Conservation (phyloP, 2,113 vertebrate genomes). For the Gasterosteus aculeatus region DNA sequence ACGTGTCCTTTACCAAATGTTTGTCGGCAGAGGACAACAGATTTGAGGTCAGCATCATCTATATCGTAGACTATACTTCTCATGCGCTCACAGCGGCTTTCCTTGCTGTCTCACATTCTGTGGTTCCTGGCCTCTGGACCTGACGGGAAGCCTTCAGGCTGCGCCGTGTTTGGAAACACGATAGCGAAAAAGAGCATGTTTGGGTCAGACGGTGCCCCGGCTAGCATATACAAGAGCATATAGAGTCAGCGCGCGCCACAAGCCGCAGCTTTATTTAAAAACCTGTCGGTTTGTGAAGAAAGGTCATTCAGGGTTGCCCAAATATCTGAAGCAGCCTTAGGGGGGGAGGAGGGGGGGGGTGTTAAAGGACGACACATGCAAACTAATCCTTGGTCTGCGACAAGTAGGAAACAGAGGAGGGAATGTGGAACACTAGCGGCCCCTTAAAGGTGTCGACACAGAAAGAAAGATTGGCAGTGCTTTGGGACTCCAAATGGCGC, state of each 20-base stretch:
- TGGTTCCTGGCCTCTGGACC: constrained; percentile 6
- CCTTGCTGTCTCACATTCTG: constrained; percentile 27
- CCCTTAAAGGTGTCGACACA: constrained; percentile 17
- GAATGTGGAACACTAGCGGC: constrained; percentile 35
- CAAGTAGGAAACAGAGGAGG: constrained; percentile 19
- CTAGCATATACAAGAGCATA: constrained; percentile 50
- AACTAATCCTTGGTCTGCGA: constrained; percentile 10
- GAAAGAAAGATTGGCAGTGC: constrained; percentile 23
- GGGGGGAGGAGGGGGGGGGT: constrained; percentile 37
- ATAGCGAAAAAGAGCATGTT: constrained; percentile 30
- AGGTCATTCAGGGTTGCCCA: constrained; percentile 59
- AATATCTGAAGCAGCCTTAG: constrained; percentile 40
- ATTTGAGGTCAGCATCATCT: constrained; percentile 6
- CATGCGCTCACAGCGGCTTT: constrained; percentile 29
- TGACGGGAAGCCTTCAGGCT: constrained; percentile 14
- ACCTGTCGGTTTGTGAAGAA: constrained; percentile 37
- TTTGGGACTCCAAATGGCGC: constrained; percentile 42
- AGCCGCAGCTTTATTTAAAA: constrained; percentile 69
- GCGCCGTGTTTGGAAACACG: constrained; percentile 54
- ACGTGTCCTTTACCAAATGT: background rate
- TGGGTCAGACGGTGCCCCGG: constrained; percentile 13
- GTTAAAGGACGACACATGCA: constrained; percentile 18
- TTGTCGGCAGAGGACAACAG: background rate
- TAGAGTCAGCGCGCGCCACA: constrained; percentile 50
- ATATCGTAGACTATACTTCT: background rate